Evolutionary conservation across 2,113 vertebrate genomes (phyloP).

Genomic region (Hydropotes inermis): DNA sequence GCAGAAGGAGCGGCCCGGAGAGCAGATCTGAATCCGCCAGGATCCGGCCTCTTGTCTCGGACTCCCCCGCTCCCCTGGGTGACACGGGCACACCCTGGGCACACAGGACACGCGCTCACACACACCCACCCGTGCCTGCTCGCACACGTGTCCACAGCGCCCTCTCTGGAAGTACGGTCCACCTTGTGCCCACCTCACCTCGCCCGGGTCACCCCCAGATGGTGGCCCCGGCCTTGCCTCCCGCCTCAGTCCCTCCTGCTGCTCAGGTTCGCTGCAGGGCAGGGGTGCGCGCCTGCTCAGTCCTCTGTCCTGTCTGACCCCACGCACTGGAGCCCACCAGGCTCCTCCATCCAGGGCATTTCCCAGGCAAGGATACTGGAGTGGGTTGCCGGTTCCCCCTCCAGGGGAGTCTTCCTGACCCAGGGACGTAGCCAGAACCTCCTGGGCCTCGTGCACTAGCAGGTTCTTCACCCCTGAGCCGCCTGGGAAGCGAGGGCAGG

Average conservation of each 20-base stretch:
- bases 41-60: fast-evolving
- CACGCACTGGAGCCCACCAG: neutral
- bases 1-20: fast-evolving
- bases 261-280: neutral
- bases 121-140: neutral
- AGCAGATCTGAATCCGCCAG: fast-evolving
- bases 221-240: neutral
- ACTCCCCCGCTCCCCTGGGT: no score
- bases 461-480: neutral
- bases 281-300: fast-evolving
- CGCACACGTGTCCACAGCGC: neutral
- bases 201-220: neutral
- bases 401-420: neutral
- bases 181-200: neutral
- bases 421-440: neutral
- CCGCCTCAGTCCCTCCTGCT: neutral
- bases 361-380: neutral
- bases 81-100: neutral
- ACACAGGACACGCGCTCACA: neutral
- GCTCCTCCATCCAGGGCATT: neutral
- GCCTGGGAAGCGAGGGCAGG: neutral
- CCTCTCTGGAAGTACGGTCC: neutral
- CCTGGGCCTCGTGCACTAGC: neutral
- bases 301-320: neutral
- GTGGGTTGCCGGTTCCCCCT: neutral